phyloP scores from a whole-genome alignment of 1,140 invertebrate genomes.

The Homalodisca vitripennis region DNA sequence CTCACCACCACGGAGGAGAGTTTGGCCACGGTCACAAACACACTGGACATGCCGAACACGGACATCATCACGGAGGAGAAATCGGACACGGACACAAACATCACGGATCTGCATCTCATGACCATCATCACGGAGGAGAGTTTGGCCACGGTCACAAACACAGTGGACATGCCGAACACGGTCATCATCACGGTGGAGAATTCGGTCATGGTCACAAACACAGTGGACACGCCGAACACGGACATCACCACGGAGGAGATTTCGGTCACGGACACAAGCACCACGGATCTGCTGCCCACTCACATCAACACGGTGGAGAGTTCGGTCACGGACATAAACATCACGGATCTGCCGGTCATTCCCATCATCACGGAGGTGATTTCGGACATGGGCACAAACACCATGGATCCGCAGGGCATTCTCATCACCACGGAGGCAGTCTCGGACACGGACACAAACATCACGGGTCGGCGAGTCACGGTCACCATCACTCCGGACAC shows the following conservation, averaged over 20 bases:
- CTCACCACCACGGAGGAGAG: constrained; percentile 18
- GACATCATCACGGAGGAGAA: constrained; percentile 26
- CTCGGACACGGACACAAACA: constrained; percentile 26
- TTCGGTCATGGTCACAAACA: constrained; percentile 25
- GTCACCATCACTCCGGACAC: background rate
- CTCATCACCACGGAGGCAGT: constrained; percentile 15
- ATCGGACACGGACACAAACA: constrained; percentile 31
- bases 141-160: constrained; percentile 31
- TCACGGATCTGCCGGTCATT: background rate
- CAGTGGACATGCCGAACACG: constrained; percentile 21
- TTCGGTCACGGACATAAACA: constrained; percentile 27
- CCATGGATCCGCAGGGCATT: constrained; percentile 6
- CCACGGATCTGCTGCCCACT: constrained; percentile 11
- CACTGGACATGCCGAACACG: constrained; percentile 28
- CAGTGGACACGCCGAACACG: background rate
- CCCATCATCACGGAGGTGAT: constrained; percentile 18
- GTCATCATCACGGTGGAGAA: constrained; percentile 15
- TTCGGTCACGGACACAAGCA: constrained; percentile 26
- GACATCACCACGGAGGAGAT: constrained; percentile 12
- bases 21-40: constrained; percentile 30
- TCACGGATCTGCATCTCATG: constrained; percentile 29
- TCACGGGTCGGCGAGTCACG: background rate
- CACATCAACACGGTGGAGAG: constrained; percentile 24
- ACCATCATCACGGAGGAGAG: constrained; percentile 26
- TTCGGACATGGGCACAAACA: constrained; percentile 27